Evolutionary conservation across 2,113 vertebrate genomes (phyloP).

Genomic region (Sinocyclocheilus grahami): DNA sequence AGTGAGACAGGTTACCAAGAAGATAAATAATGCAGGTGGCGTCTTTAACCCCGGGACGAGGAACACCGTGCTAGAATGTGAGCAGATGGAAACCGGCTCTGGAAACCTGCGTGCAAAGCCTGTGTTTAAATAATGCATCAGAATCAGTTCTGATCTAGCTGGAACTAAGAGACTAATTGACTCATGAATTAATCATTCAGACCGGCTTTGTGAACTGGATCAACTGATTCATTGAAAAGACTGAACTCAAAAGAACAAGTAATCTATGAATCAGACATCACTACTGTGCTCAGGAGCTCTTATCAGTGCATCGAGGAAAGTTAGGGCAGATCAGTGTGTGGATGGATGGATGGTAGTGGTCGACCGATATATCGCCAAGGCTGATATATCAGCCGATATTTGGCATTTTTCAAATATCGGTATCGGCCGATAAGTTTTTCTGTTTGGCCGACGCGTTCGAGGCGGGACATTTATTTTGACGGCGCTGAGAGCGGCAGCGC

Average conservation of each 20-base stretch:
- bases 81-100: neutral
- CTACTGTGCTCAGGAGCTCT: neutral
- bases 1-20: neutral
- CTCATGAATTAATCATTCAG: conserved; percentile 13
- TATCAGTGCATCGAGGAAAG: neutral
- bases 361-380: no score
- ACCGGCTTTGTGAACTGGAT: neutral
- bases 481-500: no score
- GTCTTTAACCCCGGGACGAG: neutral
- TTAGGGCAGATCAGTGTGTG: neutral
- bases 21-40: conserved; percentile 5
- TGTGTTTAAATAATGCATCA: conserved; percentile 8
- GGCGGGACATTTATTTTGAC: no score
- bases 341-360: no score
- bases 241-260: neutral
- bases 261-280: neutral
- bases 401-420: no score
- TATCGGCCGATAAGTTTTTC: no score
- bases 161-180: neutral
- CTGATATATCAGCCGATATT: no score
- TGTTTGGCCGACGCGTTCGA: no score
- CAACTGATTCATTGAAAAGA: neutral
- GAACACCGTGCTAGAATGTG: neutral
- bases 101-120: neutral
- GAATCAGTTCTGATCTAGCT: neutral